phyloP scores from a whole-genome alignment of 2,797 vertebrate species.

The Syndactyla subalaris region DNA sequence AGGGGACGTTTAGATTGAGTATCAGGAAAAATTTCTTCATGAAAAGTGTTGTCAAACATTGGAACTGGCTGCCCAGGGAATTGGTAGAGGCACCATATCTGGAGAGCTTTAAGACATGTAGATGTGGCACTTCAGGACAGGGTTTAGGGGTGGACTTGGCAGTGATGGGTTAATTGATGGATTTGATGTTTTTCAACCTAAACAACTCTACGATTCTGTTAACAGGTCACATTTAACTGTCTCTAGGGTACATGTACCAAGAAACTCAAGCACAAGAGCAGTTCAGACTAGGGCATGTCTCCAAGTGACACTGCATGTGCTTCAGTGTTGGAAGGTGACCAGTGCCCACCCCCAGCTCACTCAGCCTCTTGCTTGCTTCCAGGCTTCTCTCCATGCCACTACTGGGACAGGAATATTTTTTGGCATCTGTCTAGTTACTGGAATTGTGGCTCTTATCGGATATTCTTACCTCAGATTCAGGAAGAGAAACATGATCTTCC shows the following conservation, averaged over 20 bases:
- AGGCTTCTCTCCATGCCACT: constrained; percentile 73
- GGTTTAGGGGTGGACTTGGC: not conserved
- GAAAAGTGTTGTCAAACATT: not conserved
- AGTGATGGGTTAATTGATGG: not conserved
- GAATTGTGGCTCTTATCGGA: constrained; percentile 71
- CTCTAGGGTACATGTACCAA: accelerated
- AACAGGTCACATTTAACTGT: not conserved
- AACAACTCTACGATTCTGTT: not conserved
- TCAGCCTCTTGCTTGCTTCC: constrained; percentile 32
- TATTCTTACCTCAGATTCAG: constrained; percentile 86
- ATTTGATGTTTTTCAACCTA: not conserved
- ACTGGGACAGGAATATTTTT: constrained; percentile 84
- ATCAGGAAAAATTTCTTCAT: not conserved
- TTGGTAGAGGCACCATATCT: not conserved
- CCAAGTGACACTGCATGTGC: not conserved
- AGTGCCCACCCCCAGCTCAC: accelerated
- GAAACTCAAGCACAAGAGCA: not conserved
- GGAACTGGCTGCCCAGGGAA: not conserved
- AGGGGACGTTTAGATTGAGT: not conserved
- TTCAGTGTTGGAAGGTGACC: not conserved
- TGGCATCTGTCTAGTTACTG: constrained; percentile 73
- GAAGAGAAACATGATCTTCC: constrained; percentile 82
- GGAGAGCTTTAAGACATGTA: not conserved
- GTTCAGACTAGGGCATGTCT: not conserved
- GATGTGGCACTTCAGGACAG: not conserved